Base-by-base conservation (phyloP, 2,888 invertebrate species). In the Tetrapedia diversipes region DNA sequence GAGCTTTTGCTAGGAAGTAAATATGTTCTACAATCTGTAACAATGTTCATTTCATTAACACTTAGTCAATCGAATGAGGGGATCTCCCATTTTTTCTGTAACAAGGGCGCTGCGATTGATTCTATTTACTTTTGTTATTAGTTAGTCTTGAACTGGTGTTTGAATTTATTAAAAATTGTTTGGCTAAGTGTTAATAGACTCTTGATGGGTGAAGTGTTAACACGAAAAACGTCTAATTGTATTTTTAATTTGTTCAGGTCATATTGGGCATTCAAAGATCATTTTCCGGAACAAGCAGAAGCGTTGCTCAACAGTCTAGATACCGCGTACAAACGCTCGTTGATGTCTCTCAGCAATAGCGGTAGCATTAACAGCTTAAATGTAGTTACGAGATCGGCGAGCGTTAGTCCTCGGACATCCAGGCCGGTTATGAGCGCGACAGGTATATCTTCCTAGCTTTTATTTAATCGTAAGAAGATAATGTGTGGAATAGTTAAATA, bases 221-320 rank as follows among this genome's bases (percentile, higher is more conserved):
- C n/a, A n/a, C 19, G 19, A 8, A 16, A 0, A 27, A 3, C 7
- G 0, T 14, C 27, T 10, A 6, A 16, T 11, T 19, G 2, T 7
- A 29, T 41, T 34, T 63, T 1, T 6, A 29, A 49, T n/a, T n/a
- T 64, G 77, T 78, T 27, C 56, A 97, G 97, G 89, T 97, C 98
- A n/a, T 99, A 95, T 92, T 96, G 96, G 94, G 95, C 96, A 19
- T 98, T 97, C 92, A 95, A 96, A 65, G 95, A 96, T 2, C 97
- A 97, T 89, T 99, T 98, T 92, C 97, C 97, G 0, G 96, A 96
- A 2, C 96, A 97, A 85, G 98, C 98, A 0, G 98, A 98, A 79
- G 93, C 94, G 32, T 92, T 99, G 80, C 94, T 98, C 86, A 94
- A 95, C 66, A 95, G 96, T 0, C 93, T 99, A 60, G 99, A 99